phyloP scores from a whole-genome alignment of 2,113 vertebrate genomes.

The Ptilonorhynchus violaceus region DNA sequence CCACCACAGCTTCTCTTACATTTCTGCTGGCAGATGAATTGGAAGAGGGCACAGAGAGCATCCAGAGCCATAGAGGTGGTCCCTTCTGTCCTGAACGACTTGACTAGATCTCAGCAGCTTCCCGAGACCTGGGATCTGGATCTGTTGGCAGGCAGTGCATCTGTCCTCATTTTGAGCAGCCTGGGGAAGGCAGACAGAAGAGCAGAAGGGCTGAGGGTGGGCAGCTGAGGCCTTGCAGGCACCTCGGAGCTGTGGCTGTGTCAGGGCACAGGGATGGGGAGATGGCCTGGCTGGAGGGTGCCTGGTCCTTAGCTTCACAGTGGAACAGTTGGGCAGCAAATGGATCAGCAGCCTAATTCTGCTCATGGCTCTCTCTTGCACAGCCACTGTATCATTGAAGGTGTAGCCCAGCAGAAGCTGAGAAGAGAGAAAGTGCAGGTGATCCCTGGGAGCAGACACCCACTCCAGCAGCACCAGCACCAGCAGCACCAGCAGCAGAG shows the following conservation, averaged over 20 bases:
- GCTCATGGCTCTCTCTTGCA: background rate
- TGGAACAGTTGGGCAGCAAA: accelerated
- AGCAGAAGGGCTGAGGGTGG: background rate
- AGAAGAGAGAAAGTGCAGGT: too few species aligned
- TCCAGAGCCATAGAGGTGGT: background rate
- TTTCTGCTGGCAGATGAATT: background rate
- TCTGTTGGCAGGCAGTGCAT: background rate
- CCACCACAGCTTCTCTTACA: background rate
- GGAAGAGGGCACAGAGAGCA: background rate
- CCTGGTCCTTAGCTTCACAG: background rate
- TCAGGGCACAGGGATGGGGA: background rate
- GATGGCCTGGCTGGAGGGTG: background rate
- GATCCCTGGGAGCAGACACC: background rate
- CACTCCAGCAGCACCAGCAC: background rate
- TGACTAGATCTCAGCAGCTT: background rate
- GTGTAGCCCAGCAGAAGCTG: background rate
- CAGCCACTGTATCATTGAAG: background rate
- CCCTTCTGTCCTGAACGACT: background rate
- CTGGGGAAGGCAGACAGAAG: background rate
- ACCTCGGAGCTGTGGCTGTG: too few species aligned
- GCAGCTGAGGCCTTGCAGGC: too few species aligned
- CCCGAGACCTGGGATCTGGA: background rate
- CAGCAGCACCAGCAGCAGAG: too few species aligned
- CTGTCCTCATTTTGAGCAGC: background rate
- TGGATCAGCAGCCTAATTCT: background rate